Percentiles rank a stretch among this genome's conserved stretches.
Evolutionary conservation across 2,888 invertebrate species (phyloP).

Genomic region (Cinara cedri): DNA sequence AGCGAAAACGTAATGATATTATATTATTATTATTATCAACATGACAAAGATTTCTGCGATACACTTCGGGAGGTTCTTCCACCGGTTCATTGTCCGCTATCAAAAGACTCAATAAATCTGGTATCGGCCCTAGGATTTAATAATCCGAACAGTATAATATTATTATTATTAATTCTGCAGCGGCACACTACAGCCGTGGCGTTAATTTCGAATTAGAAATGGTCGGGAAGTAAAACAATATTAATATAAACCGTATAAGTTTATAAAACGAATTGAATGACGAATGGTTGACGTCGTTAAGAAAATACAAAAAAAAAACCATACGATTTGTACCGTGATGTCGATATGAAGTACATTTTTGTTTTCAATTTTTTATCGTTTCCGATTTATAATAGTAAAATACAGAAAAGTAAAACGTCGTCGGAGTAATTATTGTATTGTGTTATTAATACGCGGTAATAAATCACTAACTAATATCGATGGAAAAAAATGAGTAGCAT

Average conservation of each 20-base stretch:
- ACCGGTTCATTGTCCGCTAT: not conserved
- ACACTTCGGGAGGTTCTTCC: constrained; percentile 23
- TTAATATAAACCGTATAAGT: not conserved
- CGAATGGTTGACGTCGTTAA: too few species aligned
- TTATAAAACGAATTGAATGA: too few species aligned
- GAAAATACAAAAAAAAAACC: not conserved
- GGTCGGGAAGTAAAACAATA: not conserved
- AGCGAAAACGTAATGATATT: constrained; percentile 27
- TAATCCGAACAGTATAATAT: not conserved
- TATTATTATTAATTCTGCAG: constrained; percentile 8
- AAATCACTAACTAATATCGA: constrained; percentile 8
- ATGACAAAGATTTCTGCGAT: not conserved
- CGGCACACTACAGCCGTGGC: not conserved
- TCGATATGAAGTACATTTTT: not conserved
- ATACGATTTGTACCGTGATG: not conserved
- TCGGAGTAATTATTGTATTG: constrained; percentile 1
- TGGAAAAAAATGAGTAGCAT: not conserved
- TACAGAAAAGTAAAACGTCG: not conserved
- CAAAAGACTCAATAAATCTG: not conserved
- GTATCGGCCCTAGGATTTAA: not conserved
- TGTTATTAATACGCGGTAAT: constrained; percentile 2
- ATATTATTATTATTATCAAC: not conserved
- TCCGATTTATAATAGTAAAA: not conserved
- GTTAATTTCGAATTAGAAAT: constrained; percentile 24
- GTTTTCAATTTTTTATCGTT: not conserved